A percentile compares a stretch with the other conserved stretches of the same genome.
Evolutionary conservation across 1,140 invertebrate species (phyloP).

Genomic region (Dufourea novaeangliae): DNA sequence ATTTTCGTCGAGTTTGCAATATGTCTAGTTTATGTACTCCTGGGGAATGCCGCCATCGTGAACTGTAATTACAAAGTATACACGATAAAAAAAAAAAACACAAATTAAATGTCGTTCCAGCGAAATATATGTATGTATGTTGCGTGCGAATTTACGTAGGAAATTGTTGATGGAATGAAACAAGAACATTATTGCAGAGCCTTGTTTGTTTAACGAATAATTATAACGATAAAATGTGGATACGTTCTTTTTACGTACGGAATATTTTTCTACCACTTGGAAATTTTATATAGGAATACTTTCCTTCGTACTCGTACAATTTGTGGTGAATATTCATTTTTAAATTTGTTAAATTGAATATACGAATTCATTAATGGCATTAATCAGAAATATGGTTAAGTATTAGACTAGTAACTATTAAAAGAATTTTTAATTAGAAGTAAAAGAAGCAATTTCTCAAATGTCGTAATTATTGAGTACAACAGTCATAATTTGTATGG

Average conservation of each 20-base stretch:
- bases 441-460: too few relatives aligned
- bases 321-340: too few relatives aligned
- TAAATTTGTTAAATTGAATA: too few relatives aligned
- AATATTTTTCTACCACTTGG: too few relatives aligned
- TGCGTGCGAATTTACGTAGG: background rate
- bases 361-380: too few relatives aligned
- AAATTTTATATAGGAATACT: too few relatives aligned
- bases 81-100: background rate
- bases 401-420: too few relatives aligned
- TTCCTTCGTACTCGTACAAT: too few relatives aligned
- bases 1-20: constrained; percentile 48
- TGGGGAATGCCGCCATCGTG: background rate
- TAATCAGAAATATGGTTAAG: too few relatives aligned
- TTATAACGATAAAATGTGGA: background rate
- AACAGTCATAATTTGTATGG: too few relatives aligned
- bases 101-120: background rate
- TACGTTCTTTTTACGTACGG: too few relatives aligned
- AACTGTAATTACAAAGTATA: constrained; percentile 1
- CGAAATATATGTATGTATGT: background rate
- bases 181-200: background rate
- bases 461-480: too few relatives aligned
- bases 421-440: background rate
- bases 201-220: background rate
- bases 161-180: background rate
- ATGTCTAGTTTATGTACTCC: constrained; percentile 11